Evolutionary conservation across 2,113 vertebrate genomes (phyloP), one percentile per base, ranked within the genome.

Genomic region (Calidris pugnax): DNA sequence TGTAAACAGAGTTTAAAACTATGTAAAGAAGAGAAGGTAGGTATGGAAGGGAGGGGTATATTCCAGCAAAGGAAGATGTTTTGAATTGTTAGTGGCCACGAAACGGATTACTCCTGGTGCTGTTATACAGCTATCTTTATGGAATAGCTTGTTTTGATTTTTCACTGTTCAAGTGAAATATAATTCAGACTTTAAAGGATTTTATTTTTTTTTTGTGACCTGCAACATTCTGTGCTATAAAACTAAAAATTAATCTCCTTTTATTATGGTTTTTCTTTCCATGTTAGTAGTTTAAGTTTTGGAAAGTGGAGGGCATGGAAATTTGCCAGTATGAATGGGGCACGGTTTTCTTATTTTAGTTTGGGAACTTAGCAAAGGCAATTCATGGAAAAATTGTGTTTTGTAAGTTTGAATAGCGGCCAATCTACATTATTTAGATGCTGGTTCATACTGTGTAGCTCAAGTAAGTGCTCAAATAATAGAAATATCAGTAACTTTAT

Each of bases 321-420:
- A 14, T 76, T 88, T 92, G 86, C 71, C 86, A 77, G 13, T 63
- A 19, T 81, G 93, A 86, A 83, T 53, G 55, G 83, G 56, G 41
- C 60, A 22, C 9, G n/a, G 35, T 85, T 87, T 95, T 80, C 80
- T 89, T 93, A 24, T 87, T 93, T 91, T 88, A 94, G 85, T 76
- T 95, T 94, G 88, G 63, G 82, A 96, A 88, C 66, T 64, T 80
- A 85, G 78, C 12, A 60, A 87, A 85, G 51, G 27, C 11, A 17
- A 90, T 88, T 85, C 10, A 53, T 90, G 94, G 95, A 92, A 93
- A 94, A 92, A 80, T 13, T 55, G 32, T 78, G 74, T 27, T 81
- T 92, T 86, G 0, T 39, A 47, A 67, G 83, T 86, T 59, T 15
- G 21, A 91, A 56, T 24, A 90, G 64, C 33, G 77, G 39, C 73